Evolutionary conservation across 1,140 invertebrate species (phyloP), one percentile per base, ranked within the genome.

Genomic region (Chlorops oryzae): DNA sequence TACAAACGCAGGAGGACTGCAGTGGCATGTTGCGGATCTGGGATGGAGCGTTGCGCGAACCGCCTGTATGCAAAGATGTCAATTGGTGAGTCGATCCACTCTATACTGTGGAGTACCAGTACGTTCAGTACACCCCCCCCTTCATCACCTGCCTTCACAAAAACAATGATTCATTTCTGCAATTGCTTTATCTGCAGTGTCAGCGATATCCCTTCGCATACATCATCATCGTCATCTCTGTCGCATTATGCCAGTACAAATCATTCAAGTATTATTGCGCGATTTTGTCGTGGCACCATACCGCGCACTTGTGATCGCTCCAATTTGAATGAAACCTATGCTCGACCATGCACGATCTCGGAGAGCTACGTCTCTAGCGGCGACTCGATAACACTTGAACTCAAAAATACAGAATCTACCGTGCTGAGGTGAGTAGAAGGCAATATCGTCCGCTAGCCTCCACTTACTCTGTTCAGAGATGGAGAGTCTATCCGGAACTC

Each of bases 331-430:
- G 66, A 72, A 24, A 70, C 69, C 21, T 62, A 59, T 43, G 65
- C 78, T 10, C 75, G 87, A 49, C 87, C 87, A 1, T 92, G 89
- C 59, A 83, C 83, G 2, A 75, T 88, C 2, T 81, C 84, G 1
- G 90, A 92, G 63, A 90, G 88, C 66, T 92, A 88, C 63, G 76
- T 92, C 3, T 90, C 88, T 0, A 83, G 81, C 41, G 84, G 83
- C 32, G 86, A 86, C 63, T 84, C 83, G 35, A 78, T 91, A 47
- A 91, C 88, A 1, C 74, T 92, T 39, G 87, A 90, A 71, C 74
- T 91, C 50, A 81, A 81, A 57, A 77, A 88, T 61, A 80, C 83
- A 17, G 87, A 90, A 64, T 86, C 87, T n/a, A 91, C 89, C 0
- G 86, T 86, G 21, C 78, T 92, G 15, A 87, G 83, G 85, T 81